These are phyloP conservation scores for Pangasius djambal DNA, from an alignment of 2,797 vertebrate genomes.

Conservation along the genomic window DNA sequence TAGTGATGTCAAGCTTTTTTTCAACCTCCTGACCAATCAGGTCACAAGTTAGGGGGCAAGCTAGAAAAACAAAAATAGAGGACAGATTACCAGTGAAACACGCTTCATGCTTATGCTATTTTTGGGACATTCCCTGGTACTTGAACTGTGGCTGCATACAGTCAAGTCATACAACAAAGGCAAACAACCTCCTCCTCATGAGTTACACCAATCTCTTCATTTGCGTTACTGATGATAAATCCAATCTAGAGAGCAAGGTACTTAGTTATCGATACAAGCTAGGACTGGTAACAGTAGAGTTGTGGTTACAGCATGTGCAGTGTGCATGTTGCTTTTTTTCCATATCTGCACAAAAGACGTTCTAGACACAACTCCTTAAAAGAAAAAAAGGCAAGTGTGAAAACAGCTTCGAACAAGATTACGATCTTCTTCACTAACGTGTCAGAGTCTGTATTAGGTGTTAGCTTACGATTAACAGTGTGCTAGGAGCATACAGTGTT, in stretches of 20 bases:
- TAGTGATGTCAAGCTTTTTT: background rate
- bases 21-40: background rate
- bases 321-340: background rate
- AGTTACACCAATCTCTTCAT: background rate
- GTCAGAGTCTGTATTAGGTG: background rate
- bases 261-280: background rate
- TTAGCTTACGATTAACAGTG: background rate
- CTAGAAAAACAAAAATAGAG: background rate
- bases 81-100: background rate
- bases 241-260: background rate
- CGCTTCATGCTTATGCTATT: background rate
- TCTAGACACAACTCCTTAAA: background rate
- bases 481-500: background rate
- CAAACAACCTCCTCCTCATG: background rate
- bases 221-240: background rate
- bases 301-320: background rate
- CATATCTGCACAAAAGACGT: background rate
- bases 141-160: background rate
- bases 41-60: background rate
- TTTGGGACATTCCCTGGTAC: background rate
- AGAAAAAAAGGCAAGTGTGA: background rate
- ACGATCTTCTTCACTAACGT: background rate
- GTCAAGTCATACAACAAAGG: background rate
- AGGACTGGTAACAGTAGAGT: background rate
- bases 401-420: background rate